Conservation (phyloP, 2,797 vertebrate genomes). For the Betta splendens region DNA sequence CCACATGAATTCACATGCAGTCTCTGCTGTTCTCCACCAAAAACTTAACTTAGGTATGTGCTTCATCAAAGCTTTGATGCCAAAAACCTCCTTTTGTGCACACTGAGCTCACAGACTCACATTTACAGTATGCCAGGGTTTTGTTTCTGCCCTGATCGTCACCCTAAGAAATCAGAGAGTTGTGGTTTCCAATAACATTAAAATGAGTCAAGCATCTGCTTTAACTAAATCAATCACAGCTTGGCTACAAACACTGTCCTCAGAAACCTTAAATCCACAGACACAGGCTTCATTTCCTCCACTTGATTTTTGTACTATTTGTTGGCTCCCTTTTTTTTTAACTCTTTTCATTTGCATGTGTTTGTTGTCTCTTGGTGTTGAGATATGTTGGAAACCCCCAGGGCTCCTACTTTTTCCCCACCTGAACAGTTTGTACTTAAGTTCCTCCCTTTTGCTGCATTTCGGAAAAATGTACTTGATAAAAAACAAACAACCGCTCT, state of each 20-base stretch:
- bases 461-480: conserved; percentile 13
- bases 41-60: too few species aligned
- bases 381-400: conserved; percentile 31
- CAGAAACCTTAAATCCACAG: too few species aligned
- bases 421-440: conserved; percentile 38
- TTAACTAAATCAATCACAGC: too few species aligned
- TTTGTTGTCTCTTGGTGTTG: conserved; percentile 14
- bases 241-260: too few species aligned
- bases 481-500: not conserved
- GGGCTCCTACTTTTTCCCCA: conserved; percentile 28
- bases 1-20: conserved; percentile 21
- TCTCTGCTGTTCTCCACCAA: conserved; percentile 20
- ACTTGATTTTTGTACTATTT: not conserved
- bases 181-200: too few species aligned
- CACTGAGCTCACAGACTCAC: too few species aligned
- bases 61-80: too few species aligned
- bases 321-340: not conserved
- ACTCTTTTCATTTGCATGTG: conserved; percentile 11
- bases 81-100: too few species aligned
- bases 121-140: too few species aligned
- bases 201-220: too few species aligned
- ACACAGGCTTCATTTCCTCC: not conserved
- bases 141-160: too few species aligned
- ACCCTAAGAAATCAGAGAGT: too few species aligned
- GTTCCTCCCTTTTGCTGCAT: conserved; percentile 8